Evolutionary conservation across 2,113 vertebrate genomes (phyloP).

Genomic region (Semicossyphus pulcher): DNA sequence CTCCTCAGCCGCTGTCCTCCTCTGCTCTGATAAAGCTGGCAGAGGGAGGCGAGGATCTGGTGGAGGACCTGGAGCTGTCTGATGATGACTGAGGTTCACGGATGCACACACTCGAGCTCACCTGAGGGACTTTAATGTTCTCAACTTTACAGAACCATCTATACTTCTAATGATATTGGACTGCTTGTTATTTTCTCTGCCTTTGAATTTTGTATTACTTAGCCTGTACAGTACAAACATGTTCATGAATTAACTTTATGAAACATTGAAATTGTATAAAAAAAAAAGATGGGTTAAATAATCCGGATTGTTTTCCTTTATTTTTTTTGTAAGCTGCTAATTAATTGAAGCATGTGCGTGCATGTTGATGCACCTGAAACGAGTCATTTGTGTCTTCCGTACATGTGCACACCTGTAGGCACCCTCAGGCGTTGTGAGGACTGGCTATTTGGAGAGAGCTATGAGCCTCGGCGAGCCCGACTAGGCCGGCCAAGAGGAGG

Average conservation of each 20-base stretch:
- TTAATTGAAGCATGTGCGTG: conserved; percentile 16
- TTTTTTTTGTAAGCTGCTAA: background rate
- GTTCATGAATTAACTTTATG: conserved; percentile 46
- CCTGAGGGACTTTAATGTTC: background rate
- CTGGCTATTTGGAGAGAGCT: conserved; percentile 53
- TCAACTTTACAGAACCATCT: background rate
- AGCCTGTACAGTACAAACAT: conserved; percentile 59
- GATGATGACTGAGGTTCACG: conserved; percentile 85
- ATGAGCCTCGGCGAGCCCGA: conserved; percentile 26
- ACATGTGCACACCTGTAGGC: conserved; percentile 68
- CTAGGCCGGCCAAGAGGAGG: conserved; percentile 50
- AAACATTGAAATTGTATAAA: conserved; percentile 37
- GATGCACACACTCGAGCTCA: background rate
- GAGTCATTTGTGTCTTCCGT: conserved; percentile 18
- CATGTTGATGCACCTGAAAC: conserved; percentile 38
- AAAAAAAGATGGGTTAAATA: background rate
- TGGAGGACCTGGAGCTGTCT: conserved; percentile 91
- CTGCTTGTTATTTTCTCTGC: conserved; percentile 10
- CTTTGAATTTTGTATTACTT: conserved; percentile 36
- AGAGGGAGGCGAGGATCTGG: conserved; percentile 88
- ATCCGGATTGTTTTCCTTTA: background rate
- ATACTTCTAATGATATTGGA: conserved; percentile 17
- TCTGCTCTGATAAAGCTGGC: conserved; percentile 87
- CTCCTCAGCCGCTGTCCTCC: conserved; percentile 78
- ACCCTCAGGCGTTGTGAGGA: conserved; percentile 54